Evolutionary conservation across 2,797 vertebrate genomes (phyloP).

Genomic region (Prunella strophiata): DNA sequence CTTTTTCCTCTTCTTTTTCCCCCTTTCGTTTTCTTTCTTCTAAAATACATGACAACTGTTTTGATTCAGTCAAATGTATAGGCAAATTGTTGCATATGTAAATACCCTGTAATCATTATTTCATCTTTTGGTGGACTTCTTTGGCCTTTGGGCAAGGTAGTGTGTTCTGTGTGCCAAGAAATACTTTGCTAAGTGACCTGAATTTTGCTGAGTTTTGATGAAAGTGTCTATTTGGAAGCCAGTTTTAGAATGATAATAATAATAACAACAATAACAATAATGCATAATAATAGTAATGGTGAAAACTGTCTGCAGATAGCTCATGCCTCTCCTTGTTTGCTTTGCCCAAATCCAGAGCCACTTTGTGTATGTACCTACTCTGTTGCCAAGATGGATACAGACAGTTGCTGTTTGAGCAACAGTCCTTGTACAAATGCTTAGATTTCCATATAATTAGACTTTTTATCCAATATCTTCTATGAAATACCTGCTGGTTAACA

Average conservation of each 20-base stretch:
- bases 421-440: background rate
- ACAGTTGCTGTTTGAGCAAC: background rate
- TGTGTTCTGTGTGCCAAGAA: background rate
- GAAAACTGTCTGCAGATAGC: background rate
- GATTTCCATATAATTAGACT: background rate
- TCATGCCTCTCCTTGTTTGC: background rate
- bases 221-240: background rate
- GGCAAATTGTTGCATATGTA: background rate
- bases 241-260: background rate
- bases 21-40: accelerated
- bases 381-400: background rate
- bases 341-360: background rate
- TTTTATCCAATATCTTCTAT: background rate
- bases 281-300: background rate
- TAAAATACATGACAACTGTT: background rate
- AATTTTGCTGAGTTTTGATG: background rate
- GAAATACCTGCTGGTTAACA: background rate
- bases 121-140: background rate
- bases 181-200: background rate
- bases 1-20: background rate
- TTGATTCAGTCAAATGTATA: background rate
- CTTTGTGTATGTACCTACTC: background rate
- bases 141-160: background rate
- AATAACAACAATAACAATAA: background rate
- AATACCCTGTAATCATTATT: background rate